A percentile compares a stretch with the other conserved stretches of the same genome.
Evolutionary conservation across 2,888 invertebrate species (phyloP).

Genomic region (Philereme vetulata): DNA sequence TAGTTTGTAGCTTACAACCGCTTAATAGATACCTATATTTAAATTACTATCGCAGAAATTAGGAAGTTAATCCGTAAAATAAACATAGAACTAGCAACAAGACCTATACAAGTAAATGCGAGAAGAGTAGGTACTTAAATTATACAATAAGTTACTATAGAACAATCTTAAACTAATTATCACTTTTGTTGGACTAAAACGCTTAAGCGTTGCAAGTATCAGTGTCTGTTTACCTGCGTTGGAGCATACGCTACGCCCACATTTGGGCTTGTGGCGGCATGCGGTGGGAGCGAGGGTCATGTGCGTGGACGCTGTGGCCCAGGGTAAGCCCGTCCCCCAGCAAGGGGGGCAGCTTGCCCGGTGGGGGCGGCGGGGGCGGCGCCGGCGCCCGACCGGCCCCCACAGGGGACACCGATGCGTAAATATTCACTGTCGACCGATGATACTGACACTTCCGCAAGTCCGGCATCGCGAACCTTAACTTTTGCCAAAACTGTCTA

Average conservation of each 20-base stretch:
- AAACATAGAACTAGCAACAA: slow-evolving; percentile 60
- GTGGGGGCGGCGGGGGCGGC: slow-evolving; percentile 85
- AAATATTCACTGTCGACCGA: slow-evolving; percentile 88
- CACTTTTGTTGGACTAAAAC: slow-evolving; percentile 82
- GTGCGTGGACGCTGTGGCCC: slow-evolving; percentile 71
- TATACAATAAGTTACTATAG: slow-evolving; percentile 68
- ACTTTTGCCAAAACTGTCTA: slow-evolving; percentile 98
- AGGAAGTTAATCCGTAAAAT: slow-evolving; percentile 71
- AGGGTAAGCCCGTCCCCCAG: slow-evolving; percentile 76
- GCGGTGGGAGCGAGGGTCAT: slow-evolving; percentile 78
- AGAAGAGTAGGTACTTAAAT: slow-evolving; percentile 44
- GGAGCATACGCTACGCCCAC: slow-evolving; percentile 91
- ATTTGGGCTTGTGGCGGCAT: slow-evolving; percentile 87
- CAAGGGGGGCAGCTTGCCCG: slow-evolving; percentile 86
- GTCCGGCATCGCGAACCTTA: slow-evolving; percentile 95
- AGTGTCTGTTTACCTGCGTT: slow-evolving; percentile 84
- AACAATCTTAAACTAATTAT: slow-evolving; percentile 75
- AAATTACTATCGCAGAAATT: slow-evolving; percentile 79
- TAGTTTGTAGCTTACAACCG: slow-evolving; percentile 61
- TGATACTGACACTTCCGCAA: slow-evolving; percentile 86
- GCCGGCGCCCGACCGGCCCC: slow-evolving; percentile 83
- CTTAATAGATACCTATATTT: slow-evolving; percentile 50
- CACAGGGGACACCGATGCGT: slow-evolving; percentile 86
- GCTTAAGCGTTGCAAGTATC: slow-evolving; percentile 80
- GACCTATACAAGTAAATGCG: slow-evolving; percentile 70